A percentile compares a stretch with the other conserved stretches of the same genome.
Conservation (phyloP, 2,888 invertebrate genomes). For the Torymus aiolomorphi region DNA sequence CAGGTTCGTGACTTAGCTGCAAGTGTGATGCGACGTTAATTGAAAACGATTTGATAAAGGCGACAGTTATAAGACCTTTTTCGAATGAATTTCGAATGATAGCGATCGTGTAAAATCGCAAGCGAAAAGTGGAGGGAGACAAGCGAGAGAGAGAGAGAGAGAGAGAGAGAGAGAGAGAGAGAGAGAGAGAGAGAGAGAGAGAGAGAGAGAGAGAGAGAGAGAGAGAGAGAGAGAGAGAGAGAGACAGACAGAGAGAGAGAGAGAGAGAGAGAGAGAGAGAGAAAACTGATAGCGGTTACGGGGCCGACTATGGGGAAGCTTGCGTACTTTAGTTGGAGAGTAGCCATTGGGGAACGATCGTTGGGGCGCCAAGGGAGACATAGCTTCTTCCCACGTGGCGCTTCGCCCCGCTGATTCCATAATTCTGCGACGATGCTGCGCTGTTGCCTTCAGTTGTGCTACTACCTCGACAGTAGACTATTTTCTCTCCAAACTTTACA, state of each 20-base stretch:
- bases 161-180: too few relatives aligned
- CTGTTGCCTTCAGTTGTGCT: neutral
- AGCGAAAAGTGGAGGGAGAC: neutral
- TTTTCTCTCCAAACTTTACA: too few relatives aligned
- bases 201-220: conserved; percentile 8
- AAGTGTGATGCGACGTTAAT: neutral
- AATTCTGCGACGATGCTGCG: conserved; percentile 60
- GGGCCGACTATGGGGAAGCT: conserved; percentile 61
- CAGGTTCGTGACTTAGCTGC: too few relatives aligned
- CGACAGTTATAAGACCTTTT: too few relatives aligned
- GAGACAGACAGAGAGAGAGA: conserved; percentile 13
- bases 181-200: too few relatives aligned
- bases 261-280: neutral
- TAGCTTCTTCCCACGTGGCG: conserved; percentile 71
- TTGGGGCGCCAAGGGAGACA: conserved; percentile 73
- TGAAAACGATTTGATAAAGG: neutral
- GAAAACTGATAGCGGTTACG: conserved; percentile 47
- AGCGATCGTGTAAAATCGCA: neutral
- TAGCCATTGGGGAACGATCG: conserved; percentile 74
- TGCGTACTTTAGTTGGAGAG: conserved; percentile 73
- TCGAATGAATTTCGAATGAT: conserved; percentile 26
- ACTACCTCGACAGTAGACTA: too few relatives aligned
- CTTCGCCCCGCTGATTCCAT: conserved; percentile 66
- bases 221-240: conserved; percentile 1
- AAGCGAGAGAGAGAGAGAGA: neutral